These are phyloP conservation scores for Parapsyche elsis DNA, from an alignment of 1,140 invertebrate genomes.

Conservation along the genomic window DNA sequence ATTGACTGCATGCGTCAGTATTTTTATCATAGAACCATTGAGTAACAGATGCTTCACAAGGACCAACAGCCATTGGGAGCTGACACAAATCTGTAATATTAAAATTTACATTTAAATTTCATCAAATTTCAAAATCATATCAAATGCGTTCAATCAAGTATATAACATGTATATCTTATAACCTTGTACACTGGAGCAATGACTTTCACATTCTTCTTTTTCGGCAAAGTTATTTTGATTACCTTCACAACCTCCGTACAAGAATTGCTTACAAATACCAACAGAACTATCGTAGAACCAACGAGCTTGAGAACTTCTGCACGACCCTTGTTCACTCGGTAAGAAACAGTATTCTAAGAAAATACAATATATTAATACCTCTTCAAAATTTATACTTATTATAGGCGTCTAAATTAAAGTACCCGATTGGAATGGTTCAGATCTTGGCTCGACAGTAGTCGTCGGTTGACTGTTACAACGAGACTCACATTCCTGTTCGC, in stretches of 20 bases:
- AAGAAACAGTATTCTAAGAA: constrained; percentile 80
- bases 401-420: background rate
- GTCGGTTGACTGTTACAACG: constrained; percentile 71
- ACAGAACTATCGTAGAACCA: constrained; percentile 84
- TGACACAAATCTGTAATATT: constrained; percentile 76
- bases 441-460: constrained; percentile 34
- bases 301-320: constrained; percentile 68
- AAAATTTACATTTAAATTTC: background rate
- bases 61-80: constrained; percentile 76
- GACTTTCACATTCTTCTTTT: constrained; percentile 80
- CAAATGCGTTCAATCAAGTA: background rate
- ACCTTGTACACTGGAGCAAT: constrained; percentile 80
- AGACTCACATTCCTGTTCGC: constrained; percentile 75
- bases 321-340: constrained; percentile 76
- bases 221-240: constrained; percentile 88
- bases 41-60: constrained; percentile 73
- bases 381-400: background rate
- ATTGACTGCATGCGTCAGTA: constrained; percentile 77
- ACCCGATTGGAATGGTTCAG: constrained; percentile 56
- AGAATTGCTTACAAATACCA: constrained; percentile 85
- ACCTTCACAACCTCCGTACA: constrained; percentile 85
- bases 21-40: constrained; percentile 87
- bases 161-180: background rate
- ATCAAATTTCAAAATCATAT: background rate
- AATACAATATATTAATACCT: constrained; percentile 42